Evolutionary conservation across 2,888 invertebrate species (phyloP), one percentile per base, ranked within the genome.

Genomic region (Limnephilus rhombicus): DNA sequence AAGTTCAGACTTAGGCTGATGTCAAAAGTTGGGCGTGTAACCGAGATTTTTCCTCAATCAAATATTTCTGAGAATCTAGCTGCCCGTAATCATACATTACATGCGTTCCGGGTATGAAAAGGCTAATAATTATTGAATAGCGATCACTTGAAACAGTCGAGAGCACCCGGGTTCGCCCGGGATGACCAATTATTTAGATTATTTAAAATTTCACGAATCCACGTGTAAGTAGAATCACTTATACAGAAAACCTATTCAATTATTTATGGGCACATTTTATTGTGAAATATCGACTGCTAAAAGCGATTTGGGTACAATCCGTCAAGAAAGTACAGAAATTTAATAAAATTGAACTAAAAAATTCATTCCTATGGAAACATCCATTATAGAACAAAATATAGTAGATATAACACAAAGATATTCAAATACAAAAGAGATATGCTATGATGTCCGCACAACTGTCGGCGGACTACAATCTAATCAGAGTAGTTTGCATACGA

Each of bases 21-120:
- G 68, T 68, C 68, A 68, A 68, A 68, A 68, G 68, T 68, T 37
- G 83, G 83, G 37, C 83, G 37, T 24, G 37, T 24, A 24, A 34
- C 83, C 13, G 5, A 37, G 9, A 83, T 34, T 83, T 83, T 83
- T 83, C 83, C 83, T 83, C 83, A 83, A 83, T 34, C 83, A 37
- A 41, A 83, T 3, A 83, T 83, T 83, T 83, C 83, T 37, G 24
- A 18, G 83, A 83, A 83, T 83, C 83, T 83, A 83, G 24, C 41
- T 83, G 24, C 37, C 83, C 37, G 37, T 83, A 83, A 83, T 83
- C 83, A 83, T 83, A 34, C 68, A 68, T 68, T 68, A 68, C 68
- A 24, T n/a, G 68, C 68, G 68, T 68, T 68, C 68, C 68, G n/a
- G 68, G 68, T 68, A n/a, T 9, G 68, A 68, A 68, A 24, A 68